A percentile compares a stretch with the other conserved stretches of the same genome.
Conservation (phyloP, 2,797 vertebrate species). For the Thamnophis elegans region DNA sequence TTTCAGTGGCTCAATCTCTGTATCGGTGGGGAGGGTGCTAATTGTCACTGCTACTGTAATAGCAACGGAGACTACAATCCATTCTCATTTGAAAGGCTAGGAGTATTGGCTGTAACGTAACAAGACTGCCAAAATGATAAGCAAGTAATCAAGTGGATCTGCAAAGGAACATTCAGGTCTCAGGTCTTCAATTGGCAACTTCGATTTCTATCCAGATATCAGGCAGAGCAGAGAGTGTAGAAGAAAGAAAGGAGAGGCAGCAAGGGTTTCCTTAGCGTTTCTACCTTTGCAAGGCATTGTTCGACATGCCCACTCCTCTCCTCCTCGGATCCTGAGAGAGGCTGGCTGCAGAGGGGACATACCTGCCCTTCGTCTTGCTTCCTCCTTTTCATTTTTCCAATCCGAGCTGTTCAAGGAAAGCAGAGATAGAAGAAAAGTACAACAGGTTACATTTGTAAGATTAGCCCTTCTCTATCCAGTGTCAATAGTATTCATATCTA, state of each 20-base stretch:
- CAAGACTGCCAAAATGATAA: conserved; percentile 29
- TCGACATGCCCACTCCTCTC: conserved; percentile 99
- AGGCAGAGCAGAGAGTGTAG: conserved; percentile 51
- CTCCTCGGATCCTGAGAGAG: conserved; percentile 98
- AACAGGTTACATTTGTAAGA: not conserved
- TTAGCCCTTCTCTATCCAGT: not conserved
- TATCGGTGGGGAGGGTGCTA: not conserved
- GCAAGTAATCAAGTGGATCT: conserved; percentile 40
- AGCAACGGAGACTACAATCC: not conserved
- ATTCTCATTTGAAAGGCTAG: not conserved
- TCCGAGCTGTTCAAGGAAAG: conserved; percentile 85
- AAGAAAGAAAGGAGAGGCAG: conserved; percentile 59
- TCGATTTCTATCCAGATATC: conserved; percentile 51
- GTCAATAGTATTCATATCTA: not conserved
- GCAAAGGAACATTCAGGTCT: conserved; percentile 31
- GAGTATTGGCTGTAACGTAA: not conserved
- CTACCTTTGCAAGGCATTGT: conserved; percentile 99
- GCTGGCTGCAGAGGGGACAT: conserved; percentile 98
- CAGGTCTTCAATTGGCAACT: conserved; percentile 46
- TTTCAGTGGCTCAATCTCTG: not conserved
- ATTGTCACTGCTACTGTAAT: not conserved
- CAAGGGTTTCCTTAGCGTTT: conserved; percentile 69
- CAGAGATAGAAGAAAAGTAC: conserved; percentile 47
- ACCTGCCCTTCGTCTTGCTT: conserved; percentile 99
- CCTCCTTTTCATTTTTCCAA: conserved; percentile 99